phyloP scores from a whole-genome alignment of 2,113 vertebrate genomes.

The Erinaceus europaeus region DNA sequence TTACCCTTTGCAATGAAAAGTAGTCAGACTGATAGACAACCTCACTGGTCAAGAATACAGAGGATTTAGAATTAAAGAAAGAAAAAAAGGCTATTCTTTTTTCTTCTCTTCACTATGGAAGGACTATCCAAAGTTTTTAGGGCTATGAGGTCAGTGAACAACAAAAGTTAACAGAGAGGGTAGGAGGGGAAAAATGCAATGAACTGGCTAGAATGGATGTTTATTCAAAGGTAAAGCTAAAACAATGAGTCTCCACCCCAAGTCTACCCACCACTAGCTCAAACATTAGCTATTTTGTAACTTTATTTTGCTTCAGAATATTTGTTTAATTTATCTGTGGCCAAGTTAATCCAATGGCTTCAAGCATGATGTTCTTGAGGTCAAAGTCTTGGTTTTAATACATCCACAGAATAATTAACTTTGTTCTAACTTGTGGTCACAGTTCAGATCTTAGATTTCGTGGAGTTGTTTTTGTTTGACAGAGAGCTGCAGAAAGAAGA shows the following conservation, averaged over 20 bases:
- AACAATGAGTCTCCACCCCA: background rate
- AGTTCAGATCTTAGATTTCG: conserved; percentile 44
- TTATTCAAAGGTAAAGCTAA: conserved; percentile 14
- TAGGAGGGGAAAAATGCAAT: background rate
- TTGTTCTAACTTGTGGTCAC: conserved; percentile 50
- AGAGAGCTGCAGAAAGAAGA: conserved; percentile 19
- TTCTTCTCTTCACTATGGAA: background rate
- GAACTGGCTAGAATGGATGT: background rate
- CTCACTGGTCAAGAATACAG: background rate
- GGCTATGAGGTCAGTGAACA: background rate
- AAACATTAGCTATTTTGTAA: conserved; percentile 18
- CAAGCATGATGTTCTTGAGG: conserved; percentile 49
- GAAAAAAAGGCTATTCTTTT: background rate
- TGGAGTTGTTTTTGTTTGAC: conserved; percentile 41
- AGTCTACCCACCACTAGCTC: background rate
- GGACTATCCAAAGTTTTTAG: background rate
- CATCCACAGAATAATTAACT: conserved; percentile 67
- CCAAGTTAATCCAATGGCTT: conserved; percentile 30
- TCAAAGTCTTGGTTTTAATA: conserved; percentile 37
- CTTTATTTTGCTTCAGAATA: conserved; percentile 3
- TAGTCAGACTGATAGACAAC: background rate
- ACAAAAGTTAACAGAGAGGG: background rate
- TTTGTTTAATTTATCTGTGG: conserved; percentile 32
- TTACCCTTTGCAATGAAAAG: too few species aligned
- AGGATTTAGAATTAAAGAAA: conserved; percentile 20